Percentiles rank a stretch among this genome's conserved stretches.
phyloP scores from a whole-genome alignment of 2,888 invertebrate species.

The Harmothoe impar region DNA sequence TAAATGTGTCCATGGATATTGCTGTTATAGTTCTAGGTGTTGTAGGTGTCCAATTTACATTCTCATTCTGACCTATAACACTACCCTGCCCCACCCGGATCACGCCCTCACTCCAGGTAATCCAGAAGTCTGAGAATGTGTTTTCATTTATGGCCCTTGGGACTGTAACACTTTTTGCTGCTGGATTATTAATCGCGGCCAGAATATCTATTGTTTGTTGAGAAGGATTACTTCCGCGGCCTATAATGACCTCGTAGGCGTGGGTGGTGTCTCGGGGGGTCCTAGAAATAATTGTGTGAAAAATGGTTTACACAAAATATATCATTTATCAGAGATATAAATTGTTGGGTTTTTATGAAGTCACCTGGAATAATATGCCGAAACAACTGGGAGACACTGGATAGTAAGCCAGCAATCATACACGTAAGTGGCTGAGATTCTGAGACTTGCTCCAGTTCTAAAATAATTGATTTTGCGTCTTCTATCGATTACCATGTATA shows the following conservation, averaged over 20 bases:
- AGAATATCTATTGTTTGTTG: not conserved
- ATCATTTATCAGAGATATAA: too few species aligned
- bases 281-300: not conserved
- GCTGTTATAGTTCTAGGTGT: not conserved
- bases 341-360: too few species aligned
- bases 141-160: not conserved
- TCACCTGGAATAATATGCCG: too few species aligned
- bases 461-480: too few species aligned
- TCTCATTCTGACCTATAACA: not conserved
- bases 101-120: not conserved
- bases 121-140: slow-evolving; percentile 41
- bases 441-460: too few species aligned
- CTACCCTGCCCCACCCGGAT: not conserved
- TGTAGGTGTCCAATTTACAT: not conserved
- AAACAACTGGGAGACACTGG: too few species aligned
- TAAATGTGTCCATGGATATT: slow-evolving; percentile 35
- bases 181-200: not conserved
- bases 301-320: too few species aligned
- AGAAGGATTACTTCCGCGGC: not conserved
- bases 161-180: too few species aligned
- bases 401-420: too few species aligned
- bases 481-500: too few species aligned
- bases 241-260: not conserved
- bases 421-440: too few species aligned
- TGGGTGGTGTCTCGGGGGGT: not conserved